Evolutionary conservation across 2,797 vertebrate genomes (phyloP).

Genomic region (Podarcis lilfordi): DNA sequence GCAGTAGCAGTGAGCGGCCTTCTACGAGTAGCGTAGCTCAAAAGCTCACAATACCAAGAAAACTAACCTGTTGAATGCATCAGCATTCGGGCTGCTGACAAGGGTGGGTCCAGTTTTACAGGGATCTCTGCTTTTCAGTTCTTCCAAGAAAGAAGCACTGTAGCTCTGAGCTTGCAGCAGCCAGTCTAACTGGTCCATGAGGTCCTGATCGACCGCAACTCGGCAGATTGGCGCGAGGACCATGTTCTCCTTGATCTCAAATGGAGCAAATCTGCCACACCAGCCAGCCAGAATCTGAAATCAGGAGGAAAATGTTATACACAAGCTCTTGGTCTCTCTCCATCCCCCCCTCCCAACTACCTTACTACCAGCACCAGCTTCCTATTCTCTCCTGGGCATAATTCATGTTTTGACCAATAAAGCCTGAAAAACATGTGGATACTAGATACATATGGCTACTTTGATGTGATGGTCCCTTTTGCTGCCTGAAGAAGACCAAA

Average conservation of each 20-base stretch:
- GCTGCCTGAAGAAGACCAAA: no score
- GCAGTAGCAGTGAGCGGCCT: accelerated
- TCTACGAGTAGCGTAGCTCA: accelerated
- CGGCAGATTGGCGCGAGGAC: slow-evolving; percentile 88
- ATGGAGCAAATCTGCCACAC: slow-evolving; percentile 97
- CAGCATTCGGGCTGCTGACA: slow-evolving; percentile 29
- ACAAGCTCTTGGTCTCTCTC: not conserved
- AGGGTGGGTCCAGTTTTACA: slow-evolving; percentile 83
- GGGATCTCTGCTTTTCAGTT: slow-evolving; percentile 83
- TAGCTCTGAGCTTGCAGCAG: slow-evolving; percentile 79
- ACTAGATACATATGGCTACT: not conserved
- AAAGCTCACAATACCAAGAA: accelerated
- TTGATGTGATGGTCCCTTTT: no score
- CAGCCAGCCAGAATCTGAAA: slow-evolving; percentile 92
- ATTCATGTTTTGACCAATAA: not conserved
- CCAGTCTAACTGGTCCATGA: slow-evolving; percentile 84
- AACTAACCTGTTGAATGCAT: slow-evolving; percentile 68
- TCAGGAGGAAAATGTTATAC: accelerated
- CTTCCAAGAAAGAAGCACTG: slow-evolving; percentile 77
- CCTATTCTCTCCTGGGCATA: not conserved
- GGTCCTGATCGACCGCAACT: slow-evolving; percentile 81
- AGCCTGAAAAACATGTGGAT: not conserved
- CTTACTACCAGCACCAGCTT: not conserved
- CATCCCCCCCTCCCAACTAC: no score
- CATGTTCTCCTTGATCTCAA: slow-evolving; percentile 97